These are phyloP conservation scores for Montipora sp. DNA, from an alignment of 64 coral and sea anemone genomes.

Conservation along the genomic window DNA sequence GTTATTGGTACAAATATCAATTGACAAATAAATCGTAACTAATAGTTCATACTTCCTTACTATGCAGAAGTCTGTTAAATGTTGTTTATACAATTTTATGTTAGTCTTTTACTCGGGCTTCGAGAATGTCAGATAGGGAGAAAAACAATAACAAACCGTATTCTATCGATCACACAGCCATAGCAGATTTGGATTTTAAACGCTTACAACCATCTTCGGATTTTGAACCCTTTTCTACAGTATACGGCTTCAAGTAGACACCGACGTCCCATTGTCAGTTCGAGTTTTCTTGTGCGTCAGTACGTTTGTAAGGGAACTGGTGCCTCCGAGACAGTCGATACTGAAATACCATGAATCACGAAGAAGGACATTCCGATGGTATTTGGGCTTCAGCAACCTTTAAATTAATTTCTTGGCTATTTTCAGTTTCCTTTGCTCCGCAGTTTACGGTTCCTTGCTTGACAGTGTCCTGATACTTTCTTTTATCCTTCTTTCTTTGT, in stretches of 20 bases:
- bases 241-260: conserved; percentile 9
- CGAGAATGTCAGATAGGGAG: neutral
- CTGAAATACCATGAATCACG: neutral
- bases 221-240: neutral
- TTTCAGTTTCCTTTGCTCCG: neutral
- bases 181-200: neutral
- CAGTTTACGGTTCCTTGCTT: conserved; percentile 3
- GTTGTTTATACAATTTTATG: conserved; percentile 1
- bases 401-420: neutral
- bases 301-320: neutral
- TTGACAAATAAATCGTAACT: neutral
- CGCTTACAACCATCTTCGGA: neutral
- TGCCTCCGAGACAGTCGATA: neutral
- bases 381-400: neutral
- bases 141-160: neutral
- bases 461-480: neutral
- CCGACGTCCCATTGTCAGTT: conserved; percentile 1
- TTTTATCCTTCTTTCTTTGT: neutral
- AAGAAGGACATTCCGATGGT: neutral
- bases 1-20: neutral
- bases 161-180: conserved; percentile 1
- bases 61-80: neutral
- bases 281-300: neutral
- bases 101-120: neutral
- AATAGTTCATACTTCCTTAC: neutral